Conservation (phyloP, 2,888 invertebrate genomes). For the Agriopis leucophaearia region DNA sequence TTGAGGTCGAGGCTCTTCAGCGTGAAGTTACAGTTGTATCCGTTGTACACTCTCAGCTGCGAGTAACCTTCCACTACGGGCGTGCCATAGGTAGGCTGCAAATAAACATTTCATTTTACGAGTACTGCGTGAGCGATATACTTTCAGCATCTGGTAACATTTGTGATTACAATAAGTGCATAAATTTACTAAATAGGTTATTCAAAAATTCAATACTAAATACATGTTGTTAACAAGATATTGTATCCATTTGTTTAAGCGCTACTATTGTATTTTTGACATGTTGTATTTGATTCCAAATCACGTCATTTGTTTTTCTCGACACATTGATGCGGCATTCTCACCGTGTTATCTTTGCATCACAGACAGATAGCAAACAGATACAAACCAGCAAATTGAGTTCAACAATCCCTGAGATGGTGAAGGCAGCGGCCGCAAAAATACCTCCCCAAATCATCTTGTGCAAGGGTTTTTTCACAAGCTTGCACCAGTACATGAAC, state of each 20-base stretch:
- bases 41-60: slow-evolving; percentile 91
- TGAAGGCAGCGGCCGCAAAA: slow-evolving; percentile 93
- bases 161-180: background rate
- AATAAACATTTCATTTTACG: slow-evolving; percentile 35
- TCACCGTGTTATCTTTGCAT: slow-evolving; percentile 2
- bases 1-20: slow-evolving; percentile 56
- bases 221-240: background rate
- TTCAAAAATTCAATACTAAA: background rate
- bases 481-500: slow-evolving; percentile 88
- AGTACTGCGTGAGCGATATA: background rate
- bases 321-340: too few relatives aligned
- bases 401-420: slow-evolving; percentile 95
- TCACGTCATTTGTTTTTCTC: background rate
- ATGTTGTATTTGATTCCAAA: background rate
- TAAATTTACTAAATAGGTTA: background rate
- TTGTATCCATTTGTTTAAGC: background rate
- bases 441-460: slow-evolving; percentile 95
- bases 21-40: slow-evolving; percentile 85
- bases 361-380: slow-evolving; percentile 7
- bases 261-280: background rate
- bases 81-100: slow-evolving; percentile 86
- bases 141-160: background rate
- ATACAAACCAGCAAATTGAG: slow-evolving; percentile 88
- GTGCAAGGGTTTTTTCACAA: slow-evolving; percentile 92
- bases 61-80: slow-evolving; percentile 86